A percentile compares a stretch with the other conserved stretches of the same genome.
These are phyloP conservation scores for Alentia gelatinosa DNA, from an alignment of 2,888 invertebrate species.

Conservation along the genomic window DNA sequence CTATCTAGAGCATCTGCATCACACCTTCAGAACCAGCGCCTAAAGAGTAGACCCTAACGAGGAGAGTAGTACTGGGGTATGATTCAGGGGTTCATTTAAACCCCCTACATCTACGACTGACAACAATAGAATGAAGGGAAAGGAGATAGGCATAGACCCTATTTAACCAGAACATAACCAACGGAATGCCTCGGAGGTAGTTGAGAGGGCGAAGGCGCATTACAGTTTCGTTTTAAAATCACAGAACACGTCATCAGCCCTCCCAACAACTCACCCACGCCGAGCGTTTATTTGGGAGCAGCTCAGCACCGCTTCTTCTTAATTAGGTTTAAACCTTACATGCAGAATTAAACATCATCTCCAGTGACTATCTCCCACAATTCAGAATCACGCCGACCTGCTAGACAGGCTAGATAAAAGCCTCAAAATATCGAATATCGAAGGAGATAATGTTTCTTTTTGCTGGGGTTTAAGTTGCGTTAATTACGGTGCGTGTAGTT, in stretches of 20 bases:
- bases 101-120: background rate
- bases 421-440: background rate
- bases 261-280: background rate
- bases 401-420: too few relatives aligned
- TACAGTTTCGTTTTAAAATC: conserved; percentile 45
- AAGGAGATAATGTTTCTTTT: background rate
- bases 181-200: background rate
- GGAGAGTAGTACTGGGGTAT: too few relatives aligned
- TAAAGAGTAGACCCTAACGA: too few relatives aligned
- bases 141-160: background rate
- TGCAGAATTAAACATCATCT: background rate
- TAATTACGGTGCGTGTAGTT: background rate
- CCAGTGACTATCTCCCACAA: background rate
- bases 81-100: too few relatives aligned
- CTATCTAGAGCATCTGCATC: background rate
- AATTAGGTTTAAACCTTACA: conserved; percentile 17
- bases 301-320: background rate
- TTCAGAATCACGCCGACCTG: background rate
- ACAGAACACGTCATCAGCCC: conserved; percentile 33
- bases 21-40: too few relatives aligned
- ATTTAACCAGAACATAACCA: conserved; percentile 6
- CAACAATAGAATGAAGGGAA: background rate
- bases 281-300: background rate
- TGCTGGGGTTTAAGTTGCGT: background rate
- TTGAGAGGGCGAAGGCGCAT: background rate